phyloP scores from a whole-genome alignment of 2,797 vertebrate species.

The Pangasius macronema region DNA sequence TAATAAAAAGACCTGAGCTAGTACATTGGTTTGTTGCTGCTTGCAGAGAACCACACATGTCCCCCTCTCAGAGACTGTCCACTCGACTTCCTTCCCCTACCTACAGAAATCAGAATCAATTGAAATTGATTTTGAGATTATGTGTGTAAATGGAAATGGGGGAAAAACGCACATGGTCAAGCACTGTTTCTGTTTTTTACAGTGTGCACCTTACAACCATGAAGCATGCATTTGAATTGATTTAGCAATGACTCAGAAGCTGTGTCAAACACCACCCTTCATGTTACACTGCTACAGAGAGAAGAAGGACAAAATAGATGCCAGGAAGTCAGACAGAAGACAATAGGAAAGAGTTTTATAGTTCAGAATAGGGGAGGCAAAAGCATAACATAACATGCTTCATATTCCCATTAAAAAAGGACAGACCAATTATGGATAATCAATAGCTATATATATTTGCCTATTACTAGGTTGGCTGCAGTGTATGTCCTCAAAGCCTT shows the following conservation, averaged over 20 bases:
- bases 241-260: conserved; percentile 48
- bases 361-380: conserved; percentile 18
- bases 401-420: conserved; percentile 37
- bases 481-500: conserved; percentile 27
- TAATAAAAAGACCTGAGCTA: conserved; percentile 57
- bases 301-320: conserved; percentile 36
- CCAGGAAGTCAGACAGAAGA: background rate
- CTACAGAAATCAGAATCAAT: conserved; percentile 45
- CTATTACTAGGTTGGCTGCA: conserved; percentile 19
- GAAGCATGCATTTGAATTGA: conserved; percentile 47
- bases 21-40: conserved; percentile 43
- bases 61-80: conserved; percentile 17
- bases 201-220: conserved; percentile 21
- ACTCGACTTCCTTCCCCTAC: conserved; percentile 27
- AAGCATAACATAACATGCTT: conserved; percentile 25
- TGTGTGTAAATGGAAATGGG: conserved; percentile 53
- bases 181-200: conserved; percentile 37
- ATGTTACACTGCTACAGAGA: conserved; percentile 19
- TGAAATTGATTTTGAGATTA: conserved; percentile 58
- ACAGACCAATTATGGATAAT: conserved; percentile 31
- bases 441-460: conserved; percentile 30
- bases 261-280: conserved; percentile 37
- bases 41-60: conserved; percentile 36
- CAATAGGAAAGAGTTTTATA: conserved; percentile 32
- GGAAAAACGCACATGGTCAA: conserved; percentile 41